These are phyloP conservation scores for Exephanes ischioxanthus DNA, from an alignment of 2,888 invertebrate genomes.

Conservation along the genomic window DNA sequence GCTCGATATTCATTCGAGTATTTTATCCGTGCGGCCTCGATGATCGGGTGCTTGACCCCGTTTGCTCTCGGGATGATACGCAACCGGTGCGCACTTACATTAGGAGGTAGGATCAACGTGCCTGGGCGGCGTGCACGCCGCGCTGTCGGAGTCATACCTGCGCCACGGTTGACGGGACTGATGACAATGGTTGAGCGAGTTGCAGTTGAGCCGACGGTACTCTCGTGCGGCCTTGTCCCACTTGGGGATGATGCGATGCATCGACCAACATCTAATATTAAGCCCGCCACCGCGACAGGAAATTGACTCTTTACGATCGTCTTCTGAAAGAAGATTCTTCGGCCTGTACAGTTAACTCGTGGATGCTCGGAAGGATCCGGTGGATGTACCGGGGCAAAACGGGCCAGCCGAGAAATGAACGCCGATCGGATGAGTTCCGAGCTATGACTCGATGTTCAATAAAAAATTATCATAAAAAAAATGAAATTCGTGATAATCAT, in stretches of 20 bases:
- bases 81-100: not conserved
- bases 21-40: not conserved
- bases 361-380: not conserved
- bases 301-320: slow-evolving; percentile 65
- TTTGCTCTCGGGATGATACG: slow-evolving; percentile 45
- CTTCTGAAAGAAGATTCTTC: slow-evolving; percentile 51
- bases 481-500: no score
- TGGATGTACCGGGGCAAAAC: not conserved
- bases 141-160: slow-evolving; percentile 25
- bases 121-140: slow-evolving; percentile 41
- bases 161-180: slow-evolving; percentile 68
- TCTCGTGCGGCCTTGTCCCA: slow-evolving; percentile 69
- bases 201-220: slow-evolving; percentile 47
- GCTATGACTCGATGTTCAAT: no score
- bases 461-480: no score
- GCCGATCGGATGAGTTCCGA: no score
- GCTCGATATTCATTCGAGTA: not conserved
- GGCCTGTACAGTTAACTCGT: slow-evolving; percentile 31
- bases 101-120: slow-evolving; percentile 31
- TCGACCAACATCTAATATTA: slow-evolving; percentile 55
- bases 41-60: slow-evolving; percentile 34
- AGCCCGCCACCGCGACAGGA: slow-evolving; percentile 55
- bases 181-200: slow-evolving; percentile 69
- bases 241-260: slow-evolving; percentile 62
- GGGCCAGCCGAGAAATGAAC: not conserved